A percentile compares a stretch with the other conserved stretches of the same genome.
Conservation (phyloP, 2,888 invertebrate species). For the Caenorhabditis wallacei region DNA sequence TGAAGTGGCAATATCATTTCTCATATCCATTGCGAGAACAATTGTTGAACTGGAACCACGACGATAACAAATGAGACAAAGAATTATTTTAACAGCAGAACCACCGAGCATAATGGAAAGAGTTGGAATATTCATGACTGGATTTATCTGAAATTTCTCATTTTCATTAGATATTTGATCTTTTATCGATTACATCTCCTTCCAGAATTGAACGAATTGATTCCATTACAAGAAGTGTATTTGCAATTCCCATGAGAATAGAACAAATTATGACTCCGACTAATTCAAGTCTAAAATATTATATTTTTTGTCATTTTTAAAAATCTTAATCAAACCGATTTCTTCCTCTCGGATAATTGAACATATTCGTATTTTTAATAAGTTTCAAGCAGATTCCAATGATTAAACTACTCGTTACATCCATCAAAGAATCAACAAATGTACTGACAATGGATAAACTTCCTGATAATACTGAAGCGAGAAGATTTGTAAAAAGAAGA, state of each 20-base stretch:
- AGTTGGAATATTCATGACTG: constrained; percentile 78
- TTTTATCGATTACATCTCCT: constrained; percentile 52
- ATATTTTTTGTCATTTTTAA: not conserved
- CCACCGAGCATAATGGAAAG: constrained; percentile 78
- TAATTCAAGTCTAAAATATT: constrained; percentile 83
- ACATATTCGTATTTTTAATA: constrained; percentile 79
- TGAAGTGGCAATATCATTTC: constrained; percentile 85
- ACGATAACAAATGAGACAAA: constrained; percentile 78
- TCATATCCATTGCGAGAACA: constrained; percentile 84
- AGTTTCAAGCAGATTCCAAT: constrained; percentile 78
- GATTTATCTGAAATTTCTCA: constrained; percentile 79
- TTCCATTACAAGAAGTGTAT: constrained; percentile 80
- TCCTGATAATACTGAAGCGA: constrained; percentile 84
- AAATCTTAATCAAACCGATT: constrained; percentile 6
- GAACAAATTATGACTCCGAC: constrained; percentile 84
- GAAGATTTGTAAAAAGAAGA: constrained; percentile 79
- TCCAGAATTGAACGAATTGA: constrained; percentile 65
- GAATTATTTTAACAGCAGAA: constrained; percentile 75
- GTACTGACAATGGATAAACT: constrained; percentile 85
- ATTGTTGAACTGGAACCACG: constrained; percentile 73
- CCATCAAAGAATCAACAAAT: constrained; percentile 85
- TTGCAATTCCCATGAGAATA: constrained; percentile 84
- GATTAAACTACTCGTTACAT: constrained; percentile 84
- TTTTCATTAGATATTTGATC: too few species aligned
- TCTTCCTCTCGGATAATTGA: constrained; percentile 81